Conservation (phyloP, 2,113 vertebrate species). For the Gulo gulo region DNA sequence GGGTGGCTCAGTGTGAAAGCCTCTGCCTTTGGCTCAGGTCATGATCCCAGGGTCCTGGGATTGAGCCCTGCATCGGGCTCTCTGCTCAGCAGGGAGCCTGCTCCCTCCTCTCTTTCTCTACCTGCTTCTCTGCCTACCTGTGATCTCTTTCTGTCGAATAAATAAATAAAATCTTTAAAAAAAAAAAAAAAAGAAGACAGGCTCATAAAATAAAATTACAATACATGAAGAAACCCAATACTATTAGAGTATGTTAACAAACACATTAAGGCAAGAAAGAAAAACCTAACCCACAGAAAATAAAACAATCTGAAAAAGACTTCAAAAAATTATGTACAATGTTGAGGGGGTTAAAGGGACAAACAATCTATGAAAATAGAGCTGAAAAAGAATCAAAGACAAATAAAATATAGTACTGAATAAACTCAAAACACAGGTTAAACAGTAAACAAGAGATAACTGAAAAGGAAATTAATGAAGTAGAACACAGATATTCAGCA, state of each 20-base stretch:
- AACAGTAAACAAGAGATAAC: neutral
- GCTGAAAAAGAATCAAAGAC: neutral
- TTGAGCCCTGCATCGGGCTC: too few species aligned
- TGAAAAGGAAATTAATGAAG: neutral
- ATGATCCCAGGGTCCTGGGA: too few species aligned
- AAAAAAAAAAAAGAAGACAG: neutral
- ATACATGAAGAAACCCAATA: neutral
- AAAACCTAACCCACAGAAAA: neutral
- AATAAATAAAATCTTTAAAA: too few species aligned
- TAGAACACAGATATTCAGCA: neutral
- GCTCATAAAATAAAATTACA: constrained; percentile 8
- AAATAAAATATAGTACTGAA: neutral
- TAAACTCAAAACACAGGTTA: neutral
- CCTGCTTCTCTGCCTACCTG: too few species aligned
- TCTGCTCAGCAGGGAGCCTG: too few species aligned
- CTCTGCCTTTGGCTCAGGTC: too few species aligned
- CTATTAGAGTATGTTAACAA: neutral
- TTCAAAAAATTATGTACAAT: neutral
- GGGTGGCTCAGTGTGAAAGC: too few species aligned
- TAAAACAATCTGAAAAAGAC: neutral
- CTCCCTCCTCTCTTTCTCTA: too few species aligned
- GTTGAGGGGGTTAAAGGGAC: neutral
- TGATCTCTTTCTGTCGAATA: too few species aligned
- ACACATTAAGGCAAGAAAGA: neutral
- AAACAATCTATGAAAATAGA: neutral